Conservation (phyloP, 2,888 invertebrate species). For the Scrobipalpa atriplicella region DNA sequence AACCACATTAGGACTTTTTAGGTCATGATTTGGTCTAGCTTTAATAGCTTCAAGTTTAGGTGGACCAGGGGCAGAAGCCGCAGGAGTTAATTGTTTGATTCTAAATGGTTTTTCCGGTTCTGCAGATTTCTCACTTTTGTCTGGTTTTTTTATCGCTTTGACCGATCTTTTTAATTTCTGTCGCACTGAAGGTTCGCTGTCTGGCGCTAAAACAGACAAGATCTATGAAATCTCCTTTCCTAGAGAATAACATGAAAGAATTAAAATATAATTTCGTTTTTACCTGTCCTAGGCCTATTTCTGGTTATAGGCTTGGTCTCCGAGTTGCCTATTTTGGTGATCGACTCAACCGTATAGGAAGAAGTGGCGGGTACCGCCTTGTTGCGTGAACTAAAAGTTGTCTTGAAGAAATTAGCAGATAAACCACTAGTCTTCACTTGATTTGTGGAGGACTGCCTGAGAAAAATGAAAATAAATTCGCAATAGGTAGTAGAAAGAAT, state of each 20-base stretch:
- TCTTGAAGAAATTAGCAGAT: slow-evolving; percentile 74
- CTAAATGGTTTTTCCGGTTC: slow-evolving; percentile 63
- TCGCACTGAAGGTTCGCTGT: slow-evolving; percentile 50
- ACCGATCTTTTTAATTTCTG: slow-evolving; percentile 51
- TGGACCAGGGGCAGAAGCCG: slow-evolving; percentile 53
- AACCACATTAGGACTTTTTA: slow-evolving; percentile 60
- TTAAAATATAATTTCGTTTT: slow-evolving; percentile 20
- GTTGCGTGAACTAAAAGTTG: slow-evolving; percentile 75
- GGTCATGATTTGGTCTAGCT: slow-evolving; percentile 49
- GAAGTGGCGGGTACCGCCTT: slow-evolving; percentile 68
- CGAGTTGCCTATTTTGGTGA: slow-evolving; percentile 78
- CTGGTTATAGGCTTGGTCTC: slow-evolving; percentile 79
- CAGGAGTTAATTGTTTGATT: slow-evolving; percentile 53
- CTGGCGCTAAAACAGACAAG: slow-evolving; percentile 43
- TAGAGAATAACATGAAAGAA: not conserved
- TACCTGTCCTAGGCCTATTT: slow-evolving; percentile 76
- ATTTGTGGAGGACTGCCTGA: slow-evolving; percentile 50
- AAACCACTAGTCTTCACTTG: slow-evolving; percentile 54
- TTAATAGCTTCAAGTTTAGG: slow-evolving; percentile 47
- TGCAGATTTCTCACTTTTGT: slow-evolving; percentile 41
- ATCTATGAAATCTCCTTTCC: slow-evolving; percentile 22
- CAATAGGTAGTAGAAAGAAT: slow-evolving; percentile 37
- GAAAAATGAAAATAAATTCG: not conserved
- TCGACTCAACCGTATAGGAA: slow-evolving; percentile 57
- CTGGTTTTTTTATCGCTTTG: slow-evolving; percentile 53